These are phyloP conservation scores for Vireo altiloquus DNA, from an alignment of 2,113 vertebrate genomes.

Conservation along the genomic window DNA sequence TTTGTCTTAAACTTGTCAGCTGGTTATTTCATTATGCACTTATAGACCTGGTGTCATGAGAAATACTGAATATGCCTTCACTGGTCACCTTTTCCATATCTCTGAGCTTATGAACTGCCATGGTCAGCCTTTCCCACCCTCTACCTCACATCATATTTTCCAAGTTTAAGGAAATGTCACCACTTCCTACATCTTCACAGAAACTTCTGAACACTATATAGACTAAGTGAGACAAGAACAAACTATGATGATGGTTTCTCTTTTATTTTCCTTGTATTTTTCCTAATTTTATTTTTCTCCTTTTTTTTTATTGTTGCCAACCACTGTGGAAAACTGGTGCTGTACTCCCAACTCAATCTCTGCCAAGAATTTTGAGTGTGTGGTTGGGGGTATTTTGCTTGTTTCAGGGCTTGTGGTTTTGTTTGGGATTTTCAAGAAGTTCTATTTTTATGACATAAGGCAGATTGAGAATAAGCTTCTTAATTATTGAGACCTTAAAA, in stretches of 20 bases:
- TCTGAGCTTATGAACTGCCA: not conserved
- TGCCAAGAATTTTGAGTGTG: not conserved
- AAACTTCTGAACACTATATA: not conserved
- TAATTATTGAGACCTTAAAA: not conserved
- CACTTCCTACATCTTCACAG: not conserved
- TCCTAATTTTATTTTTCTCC: not conserved
- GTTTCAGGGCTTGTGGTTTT: not conserved
- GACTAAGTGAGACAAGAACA: not conserved
- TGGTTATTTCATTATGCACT: not conserved
- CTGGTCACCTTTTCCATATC: slow-evolving; percentile 2
- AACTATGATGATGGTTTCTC: not conserved
- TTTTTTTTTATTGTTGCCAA: not conserved
- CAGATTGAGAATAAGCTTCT: not conserved
- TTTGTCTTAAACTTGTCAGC: not conserved
- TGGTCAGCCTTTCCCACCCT: not conserved
- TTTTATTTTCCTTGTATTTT: not conserved
- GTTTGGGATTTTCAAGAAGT: not conserved
- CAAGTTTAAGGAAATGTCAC: not conserved
- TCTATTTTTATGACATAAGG: not conserved
- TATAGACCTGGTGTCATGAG: not conserved
- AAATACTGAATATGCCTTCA: not conserved
- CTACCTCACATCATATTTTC: not conserved
- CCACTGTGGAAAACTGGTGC: not conserved
- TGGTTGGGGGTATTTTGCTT: not conserved
- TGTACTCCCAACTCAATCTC: not conserved